Evolutionary conservation across 2,888 invertebrate genomes (phyloP).

Genomic region (Argynnis bischoffii): DNA sequence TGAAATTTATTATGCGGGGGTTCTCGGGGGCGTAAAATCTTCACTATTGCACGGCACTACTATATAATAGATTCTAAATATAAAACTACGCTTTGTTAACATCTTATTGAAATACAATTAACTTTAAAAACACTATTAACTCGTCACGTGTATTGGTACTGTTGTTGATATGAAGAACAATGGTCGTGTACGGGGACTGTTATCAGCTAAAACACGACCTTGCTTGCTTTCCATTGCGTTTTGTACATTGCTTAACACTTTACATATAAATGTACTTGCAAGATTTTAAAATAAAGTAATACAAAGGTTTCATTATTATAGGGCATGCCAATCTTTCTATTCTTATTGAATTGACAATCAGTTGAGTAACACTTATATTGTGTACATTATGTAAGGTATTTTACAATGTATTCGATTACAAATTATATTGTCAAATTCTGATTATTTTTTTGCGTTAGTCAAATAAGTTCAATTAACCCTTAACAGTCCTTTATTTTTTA

Average conservation of each 20-base stretch:
- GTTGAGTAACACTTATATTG: slow-evolving; percentile 11
- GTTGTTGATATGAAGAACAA: slow-evolving; percentile 17
- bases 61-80: no score
- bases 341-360: slow-evolving; percentile 13
- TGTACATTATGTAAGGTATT: background rate
- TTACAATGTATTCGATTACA: background rate
- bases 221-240: slow-evolving; percentile 22
- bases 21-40: no score
- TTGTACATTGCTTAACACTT: slow-evolving; percentile 18
- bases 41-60: no score
- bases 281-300: slow-evolving; percentile 5
- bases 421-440: no score
- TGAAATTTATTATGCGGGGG: no score
- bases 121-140: background rate
- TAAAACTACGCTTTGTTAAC: background rate
- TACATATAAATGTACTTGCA: slow-evolving; percentile 7
- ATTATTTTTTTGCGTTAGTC: no score
- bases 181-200: slow-evolving; percentile 11
- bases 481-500: no score
- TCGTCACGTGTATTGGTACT: slow-evolving; percentile 7
- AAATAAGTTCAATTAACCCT: no score
- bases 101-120: background rate
- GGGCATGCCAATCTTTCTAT: slow-evolving; percentile 3
- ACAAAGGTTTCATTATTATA: slow-evolving; percentile 15
- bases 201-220: slow-evolving; percentile 23